Base-by-base conservation (phyloP, 2,113 vertebrate species). In the Castor canadensis region DNA sequence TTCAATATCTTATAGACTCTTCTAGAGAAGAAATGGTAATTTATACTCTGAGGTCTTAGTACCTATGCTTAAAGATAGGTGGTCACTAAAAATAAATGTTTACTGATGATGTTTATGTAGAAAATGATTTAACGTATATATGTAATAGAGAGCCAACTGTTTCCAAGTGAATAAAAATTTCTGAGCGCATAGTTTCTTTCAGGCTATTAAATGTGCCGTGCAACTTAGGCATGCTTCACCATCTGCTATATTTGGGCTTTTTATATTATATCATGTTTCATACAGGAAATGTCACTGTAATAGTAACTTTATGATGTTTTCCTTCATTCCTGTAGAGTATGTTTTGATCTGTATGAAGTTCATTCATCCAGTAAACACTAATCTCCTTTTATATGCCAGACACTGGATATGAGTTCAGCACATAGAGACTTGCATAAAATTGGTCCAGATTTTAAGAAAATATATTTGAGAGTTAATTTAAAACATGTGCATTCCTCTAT, bases 281-380 rank as follows among this genome's bases (percentile, higher is more conserved):
- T 56, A 94, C 62, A 96, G 85, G 96, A 97, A 96, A 95, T 97
- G 79, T 91, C 91, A 88, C 73, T 79, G 83, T 95, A 85, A 95
- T 92, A 47, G 76, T 81, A 86, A 95, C 93, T 97, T 95, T 86
- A 67, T 94, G 85, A 81, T 88, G 82, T 88, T 97, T 95, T 66
- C 45, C n/a, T 87, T 52, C 64, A 82, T 40, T 72, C 35, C 72
- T 62, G 5, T 90, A 15, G 38, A 93, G 76, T 92, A 92, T 94
- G 77, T 97, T 97, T 97, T 97, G 93, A 96, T 96, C 96, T 95
- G 32, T 92, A 60, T 94, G 77, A 95, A 95, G 72, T 92, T 95
- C 86, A 89, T 95, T 96, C 95, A 97, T 79, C 95, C 94, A 92
- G 84, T 67, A 97, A 97, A 97, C 73, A 91, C 58, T 95, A 95